A percentile compares a stretch with the other conserved stretches of the same genome.
Conservation (phyloP, 2,888 invertebrate species). For the Dicycla oo region DNA sequence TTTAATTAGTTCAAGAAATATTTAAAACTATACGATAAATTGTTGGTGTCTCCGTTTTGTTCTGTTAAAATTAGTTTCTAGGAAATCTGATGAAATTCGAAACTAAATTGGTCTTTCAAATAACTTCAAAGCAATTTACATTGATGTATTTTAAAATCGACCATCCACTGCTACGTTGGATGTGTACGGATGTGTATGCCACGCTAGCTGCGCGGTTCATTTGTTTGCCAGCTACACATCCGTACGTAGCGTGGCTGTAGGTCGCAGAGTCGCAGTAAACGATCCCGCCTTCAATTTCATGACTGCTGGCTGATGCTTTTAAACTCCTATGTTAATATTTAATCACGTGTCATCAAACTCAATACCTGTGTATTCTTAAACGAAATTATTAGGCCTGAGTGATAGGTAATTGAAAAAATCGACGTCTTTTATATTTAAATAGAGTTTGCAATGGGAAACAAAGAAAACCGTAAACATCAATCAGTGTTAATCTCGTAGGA, state of each 20-base stretch:
- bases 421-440: conserved; percentile 46
- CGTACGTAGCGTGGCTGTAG: not conserved
- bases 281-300: not conserved
- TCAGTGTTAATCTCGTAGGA: conserved; percentile 63
- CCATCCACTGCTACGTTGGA: not conserved
- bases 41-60: conserved; percentile 7
- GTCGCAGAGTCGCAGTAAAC: not conserved
- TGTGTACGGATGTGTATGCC: no score
- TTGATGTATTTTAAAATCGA: conserved; percentile 7
- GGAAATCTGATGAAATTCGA: conserved; percentile 8
- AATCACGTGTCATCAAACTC: conserved; percentile 37
- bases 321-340: conserved; percentile 22
- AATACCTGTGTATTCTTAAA: conserved; percentile 41
- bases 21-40: conserved; percentile 34
- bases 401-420: conserved; percentile 38
- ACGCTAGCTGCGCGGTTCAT: not conserved
- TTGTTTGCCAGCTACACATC: not conserved
- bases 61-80: conserved; percentile 38
- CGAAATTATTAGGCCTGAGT: conserved; percentile 7
- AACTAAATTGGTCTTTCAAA: conserved; percentile 23
- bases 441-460: conserved; percentile 39
- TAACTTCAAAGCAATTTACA: conserved; percentile 27
- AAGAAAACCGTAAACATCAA: conserved; percentile 46
- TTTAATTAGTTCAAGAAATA: conserved; percentile 30
- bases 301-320: no score